phyloP scores from a whole-genome alignment of 2,113 vertebrate genomes.

The Campylomormyrus numenius region DNA sequence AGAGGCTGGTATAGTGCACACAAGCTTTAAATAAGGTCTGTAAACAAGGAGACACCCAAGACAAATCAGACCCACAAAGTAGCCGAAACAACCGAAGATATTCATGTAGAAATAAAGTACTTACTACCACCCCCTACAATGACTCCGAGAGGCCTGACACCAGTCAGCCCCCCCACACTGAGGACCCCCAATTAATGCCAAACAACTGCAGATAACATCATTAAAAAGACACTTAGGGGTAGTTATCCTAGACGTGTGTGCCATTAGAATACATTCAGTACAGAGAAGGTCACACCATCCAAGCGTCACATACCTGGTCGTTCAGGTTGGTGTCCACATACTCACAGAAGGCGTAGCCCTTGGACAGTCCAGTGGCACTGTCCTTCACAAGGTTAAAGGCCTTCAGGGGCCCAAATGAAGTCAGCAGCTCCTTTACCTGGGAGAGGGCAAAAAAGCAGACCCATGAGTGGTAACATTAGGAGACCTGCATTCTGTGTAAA shows the following conservation, averaged over 20 bases:
- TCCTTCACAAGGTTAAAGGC: conserved; percentile 91
- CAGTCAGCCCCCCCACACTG: background rate
- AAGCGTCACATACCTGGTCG: conserved; percentile 67
- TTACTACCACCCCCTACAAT: background rate
- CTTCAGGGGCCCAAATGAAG: conserved; percentile 84
- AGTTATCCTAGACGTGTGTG: background rate
- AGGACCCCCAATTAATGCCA: background rate
- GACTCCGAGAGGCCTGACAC: background rate
- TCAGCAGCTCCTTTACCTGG: conserved; percentile 84
- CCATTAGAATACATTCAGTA: background rate
- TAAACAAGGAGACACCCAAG: background rate
- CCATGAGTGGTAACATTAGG: background rate
- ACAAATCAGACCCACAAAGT: background rate
- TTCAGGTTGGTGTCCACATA: conserved; percentile 88
- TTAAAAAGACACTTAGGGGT: background rate
- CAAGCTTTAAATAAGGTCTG: background rate
- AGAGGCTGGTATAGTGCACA: background rate
- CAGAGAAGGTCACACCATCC: background rate
- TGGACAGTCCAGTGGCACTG: conserved; percentile 83
- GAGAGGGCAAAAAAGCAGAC: background rate
- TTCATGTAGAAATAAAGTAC: background rate
- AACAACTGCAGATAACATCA: background rate
- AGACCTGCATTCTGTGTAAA: background rate
- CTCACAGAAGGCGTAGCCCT: conserved; percentile 91
- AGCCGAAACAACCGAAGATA: background rate